phyloP scores from a whole-genome alignment of 2,888 invertebrate species.

The Apoderus coryli region DNA sequence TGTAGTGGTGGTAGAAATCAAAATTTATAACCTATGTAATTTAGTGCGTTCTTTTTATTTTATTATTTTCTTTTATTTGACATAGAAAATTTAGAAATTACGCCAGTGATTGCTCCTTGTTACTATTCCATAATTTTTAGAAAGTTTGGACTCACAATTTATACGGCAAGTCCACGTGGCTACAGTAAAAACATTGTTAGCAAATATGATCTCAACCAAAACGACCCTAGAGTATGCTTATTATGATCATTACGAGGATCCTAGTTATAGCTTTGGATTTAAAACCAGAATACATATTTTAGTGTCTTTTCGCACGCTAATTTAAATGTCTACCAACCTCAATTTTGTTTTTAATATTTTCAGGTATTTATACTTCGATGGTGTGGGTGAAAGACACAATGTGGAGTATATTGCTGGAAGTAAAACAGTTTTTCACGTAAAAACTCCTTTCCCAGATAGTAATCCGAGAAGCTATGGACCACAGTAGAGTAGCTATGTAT shows the following conservation, averaged over 20 bases:
- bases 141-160: slow-evolving; percentile 56
- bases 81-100: too few species aligned
- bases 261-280: slow-evolving; percentile 56
- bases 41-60: too few species aligned
- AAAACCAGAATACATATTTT: slow-evolving; percentile 52
- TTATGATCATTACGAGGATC: slow-evolving; percentile 63
- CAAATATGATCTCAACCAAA: slow-evolving; percentile 55
- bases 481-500: too few species aligned
- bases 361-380: slow-evolving; percentile 57
- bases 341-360: too few species aligned
- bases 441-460: slow-evolving; percentile 51
- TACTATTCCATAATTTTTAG: too few species aligned
- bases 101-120: too few species aligned
- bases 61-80: too few species aligned
- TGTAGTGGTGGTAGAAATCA: too few species aligned
- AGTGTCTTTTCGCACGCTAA: too few species aligned
- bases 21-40: too few species aligned
- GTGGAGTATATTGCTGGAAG: slow-evolving; percentile 64
- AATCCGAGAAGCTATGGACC: slow-evolving; percentile 46
- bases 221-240: slow-evolving; percentile 49
- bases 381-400: slow-evolving; percentile 59
- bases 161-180: slow-evolving; percentile 65
- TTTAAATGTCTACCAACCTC: too few species aligned
- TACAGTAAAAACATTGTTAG: slow-evolving; percentile 63
- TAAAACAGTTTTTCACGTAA: slow-evolving; percentile 62